These are phyloP conservation scores for Tinea semifulvella DNA, from an alignment of 2,888 invertebrate species.

Conservation along the genomic window DNA sequence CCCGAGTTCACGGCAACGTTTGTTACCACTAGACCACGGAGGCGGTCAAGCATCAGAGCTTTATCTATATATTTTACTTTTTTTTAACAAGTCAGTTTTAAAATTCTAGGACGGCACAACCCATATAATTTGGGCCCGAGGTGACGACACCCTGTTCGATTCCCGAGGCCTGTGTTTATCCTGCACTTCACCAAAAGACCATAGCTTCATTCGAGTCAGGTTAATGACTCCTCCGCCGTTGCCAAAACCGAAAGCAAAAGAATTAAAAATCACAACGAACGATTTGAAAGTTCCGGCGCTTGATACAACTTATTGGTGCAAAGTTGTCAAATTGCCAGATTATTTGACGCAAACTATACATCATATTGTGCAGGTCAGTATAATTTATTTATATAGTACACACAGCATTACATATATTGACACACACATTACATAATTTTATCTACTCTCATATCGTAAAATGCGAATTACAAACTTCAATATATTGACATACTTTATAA, in stretches of 20 bases:
- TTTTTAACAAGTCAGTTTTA: neutral
- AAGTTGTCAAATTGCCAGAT: slow-evolving; percentile 80
- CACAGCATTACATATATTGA: neutral
- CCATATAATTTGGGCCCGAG: slow-evolving; percentile 86
- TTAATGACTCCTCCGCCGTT: slow-evolving; percentile 55
- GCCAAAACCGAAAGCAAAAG: slow-evolving; percentile 55
- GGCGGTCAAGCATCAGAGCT: no score
- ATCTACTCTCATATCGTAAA: no score
- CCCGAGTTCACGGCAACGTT: no score
- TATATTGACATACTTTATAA: no score
- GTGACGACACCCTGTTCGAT: slow-evolving; percentile 75
- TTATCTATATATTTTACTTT: neutral
- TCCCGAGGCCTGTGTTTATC: slow-evolving; percentile 72
- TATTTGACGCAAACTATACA: slow-evolving; percentile 72
- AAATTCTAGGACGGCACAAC: slow-evolving; percentile 87
- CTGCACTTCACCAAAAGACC: slow-evolving; percentile 57
- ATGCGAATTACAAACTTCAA: no score
- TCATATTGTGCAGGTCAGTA: slow-evolving; percentile 76
- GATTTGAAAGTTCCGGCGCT: slow-evolving; percentile 77
- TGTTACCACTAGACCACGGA: no score
- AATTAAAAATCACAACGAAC: slow-evolving; percentile 69
- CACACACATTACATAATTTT: no score
- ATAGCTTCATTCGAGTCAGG: slow-evolving; percentile 83
- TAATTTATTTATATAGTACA: no score
- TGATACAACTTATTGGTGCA: slow-evolving; percentile 99